Evolutionary conservation across 2,888 invertebrate genomes (phyloP).

Genomic region (Chouioia cunea): DNA sequence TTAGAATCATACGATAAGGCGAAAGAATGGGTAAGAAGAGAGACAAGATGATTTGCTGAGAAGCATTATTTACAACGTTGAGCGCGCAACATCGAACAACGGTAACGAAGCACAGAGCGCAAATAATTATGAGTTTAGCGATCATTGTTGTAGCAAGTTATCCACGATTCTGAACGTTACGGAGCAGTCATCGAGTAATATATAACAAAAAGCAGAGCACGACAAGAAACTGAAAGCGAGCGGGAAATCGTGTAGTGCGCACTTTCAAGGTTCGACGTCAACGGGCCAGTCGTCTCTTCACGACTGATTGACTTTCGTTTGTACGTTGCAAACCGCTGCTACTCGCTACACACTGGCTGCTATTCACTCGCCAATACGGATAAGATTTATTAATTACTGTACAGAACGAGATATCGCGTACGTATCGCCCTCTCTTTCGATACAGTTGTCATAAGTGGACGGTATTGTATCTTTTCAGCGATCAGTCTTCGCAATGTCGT

Average conservation of each 20-base stretch:
- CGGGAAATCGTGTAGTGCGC: neutral
- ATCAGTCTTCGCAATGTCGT: too few species aligned
- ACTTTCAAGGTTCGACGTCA: conserved; percentile 11
- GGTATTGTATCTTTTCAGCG: too few species aligned
- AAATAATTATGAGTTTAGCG: too few species aligned
- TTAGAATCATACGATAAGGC: too few species aligned
- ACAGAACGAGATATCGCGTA: conserved; percentile 1
- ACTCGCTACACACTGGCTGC: too few species aligned
- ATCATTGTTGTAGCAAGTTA: too few species aligned
- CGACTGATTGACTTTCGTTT: conserved; percentile 12
- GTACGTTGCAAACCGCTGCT: conserved; percentile 1
- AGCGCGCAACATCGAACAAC: too few species aligned
- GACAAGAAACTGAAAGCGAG: neutral
- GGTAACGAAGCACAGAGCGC: too few species aligned
- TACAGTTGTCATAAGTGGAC: neutral
- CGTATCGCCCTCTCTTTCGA: neutral
- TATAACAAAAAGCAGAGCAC: neutral
- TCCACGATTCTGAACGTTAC: too few species aligned
- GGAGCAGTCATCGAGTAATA: neutral
- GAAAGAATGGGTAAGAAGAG: too few species aligned
- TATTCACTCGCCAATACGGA: conserved; percentile 1
- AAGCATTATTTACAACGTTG: too few species aligned
- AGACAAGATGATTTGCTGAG: too few species aligned
- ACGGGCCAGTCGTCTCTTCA: conserved; percentile 7
- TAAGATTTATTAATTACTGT: conserved; percentile 25